Conservation (phyloP, 2,113 vertebrate species). For the Aleadryas rufinucha region DNA sequence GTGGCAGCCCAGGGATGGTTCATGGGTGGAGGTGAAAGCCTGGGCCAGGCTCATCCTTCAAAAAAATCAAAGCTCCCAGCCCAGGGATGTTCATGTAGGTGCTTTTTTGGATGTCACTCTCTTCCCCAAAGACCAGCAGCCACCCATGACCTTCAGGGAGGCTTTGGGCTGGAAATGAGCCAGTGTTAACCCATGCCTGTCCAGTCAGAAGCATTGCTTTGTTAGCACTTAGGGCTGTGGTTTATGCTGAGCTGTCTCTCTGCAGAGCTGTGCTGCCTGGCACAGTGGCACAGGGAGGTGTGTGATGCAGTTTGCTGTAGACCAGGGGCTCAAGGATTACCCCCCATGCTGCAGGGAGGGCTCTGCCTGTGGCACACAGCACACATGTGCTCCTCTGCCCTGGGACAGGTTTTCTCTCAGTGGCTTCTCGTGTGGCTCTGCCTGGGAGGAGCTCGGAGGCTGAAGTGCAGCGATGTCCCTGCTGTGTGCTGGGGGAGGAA, state of each 20-base stretch:
- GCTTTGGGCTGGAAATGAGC: neutral
- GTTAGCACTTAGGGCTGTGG: neutral
- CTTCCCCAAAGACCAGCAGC: neutral
- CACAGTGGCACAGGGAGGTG: neutral
- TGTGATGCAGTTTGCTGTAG: neutral
- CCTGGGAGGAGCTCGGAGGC: accelerated
- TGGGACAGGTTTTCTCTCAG: neutral
- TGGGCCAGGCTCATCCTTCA: neutral
- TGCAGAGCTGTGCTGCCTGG: neutral
- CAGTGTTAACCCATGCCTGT: accelerated
- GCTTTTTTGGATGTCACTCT: neutral
- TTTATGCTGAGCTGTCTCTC: neutral
- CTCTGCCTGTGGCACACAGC: neutral
- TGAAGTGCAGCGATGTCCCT: neutral
- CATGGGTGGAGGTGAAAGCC: neutral
- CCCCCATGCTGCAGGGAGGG: neutral
- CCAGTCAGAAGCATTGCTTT: neutral
- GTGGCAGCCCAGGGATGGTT: neutral
- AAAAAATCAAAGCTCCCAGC: neutral
- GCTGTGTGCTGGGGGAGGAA: neutral
- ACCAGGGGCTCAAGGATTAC: neutral
- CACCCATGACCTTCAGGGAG: neutral
- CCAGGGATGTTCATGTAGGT: neutral
- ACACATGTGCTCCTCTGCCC: neutral
- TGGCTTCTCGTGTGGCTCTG: neutral